phyloP scores from a whole-genome alignment of 2,797 vertebrate genomes.

The Labroides dimidiatus region DNA sequence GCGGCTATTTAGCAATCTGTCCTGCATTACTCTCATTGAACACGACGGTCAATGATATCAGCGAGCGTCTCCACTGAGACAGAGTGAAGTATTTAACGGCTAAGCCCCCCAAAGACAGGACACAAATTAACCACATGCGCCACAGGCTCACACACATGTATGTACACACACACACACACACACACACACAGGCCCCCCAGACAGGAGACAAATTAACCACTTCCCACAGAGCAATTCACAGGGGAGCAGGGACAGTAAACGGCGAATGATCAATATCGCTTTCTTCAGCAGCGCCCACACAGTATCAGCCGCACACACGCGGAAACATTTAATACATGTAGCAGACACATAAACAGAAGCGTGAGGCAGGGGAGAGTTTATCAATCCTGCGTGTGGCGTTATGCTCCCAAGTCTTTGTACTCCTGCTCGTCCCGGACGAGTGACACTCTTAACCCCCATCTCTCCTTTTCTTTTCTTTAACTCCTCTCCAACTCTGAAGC shows the following conservation, averaged over 20 bases:
- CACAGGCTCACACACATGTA: slow-evolving; percentile 16
- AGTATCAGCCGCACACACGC: slow-evolving; percentile 42
- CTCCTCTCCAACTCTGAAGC: slow-evolving; percentile 73
- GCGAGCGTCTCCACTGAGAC: slow-evolving; percentile 59
- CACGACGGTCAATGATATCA: slow-evolving; percentile 70
- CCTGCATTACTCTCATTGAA: slow-evolving; percentile 62
- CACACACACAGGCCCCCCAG: slow-evolving; percentile 11
- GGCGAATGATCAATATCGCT: slow-evolving; percentile 71
- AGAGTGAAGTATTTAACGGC: slow-evolving; percentile 73
- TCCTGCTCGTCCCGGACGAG: slow-evolving; percentile 24
- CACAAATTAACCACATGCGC: slow-evolving; percentile 66
- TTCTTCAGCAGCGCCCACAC: slow-evolving; percentile 57
- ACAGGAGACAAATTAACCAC: slow-evolving; percentile 81
- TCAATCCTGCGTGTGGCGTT: slow-evolving; percentile 5
- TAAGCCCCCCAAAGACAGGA: slow-evolving; percentile 53
- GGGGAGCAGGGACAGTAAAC: slow-evolving; percentile 74
- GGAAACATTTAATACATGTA: slow-evolving; percentile 14
- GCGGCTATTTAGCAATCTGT: slow-evolving; percentile 57
- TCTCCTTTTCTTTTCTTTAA: slow-evolving; percentile 1
- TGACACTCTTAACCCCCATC: slow-evolving; percentile 3
- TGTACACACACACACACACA: slow-evolving; percentile 34
- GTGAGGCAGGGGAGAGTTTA: background rate
- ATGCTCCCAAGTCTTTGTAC: slow-evolving; percentile 4
- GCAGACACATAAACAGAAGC: slow-evolving; percentile 12
- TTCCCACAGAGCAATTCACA: slow-evolving; percentile 75